These are phyloP conservation scores for Podarcis cretensis DNA, from an alignment of 2,113 vertebrate species.

Conservation along the genomic window DNA sequence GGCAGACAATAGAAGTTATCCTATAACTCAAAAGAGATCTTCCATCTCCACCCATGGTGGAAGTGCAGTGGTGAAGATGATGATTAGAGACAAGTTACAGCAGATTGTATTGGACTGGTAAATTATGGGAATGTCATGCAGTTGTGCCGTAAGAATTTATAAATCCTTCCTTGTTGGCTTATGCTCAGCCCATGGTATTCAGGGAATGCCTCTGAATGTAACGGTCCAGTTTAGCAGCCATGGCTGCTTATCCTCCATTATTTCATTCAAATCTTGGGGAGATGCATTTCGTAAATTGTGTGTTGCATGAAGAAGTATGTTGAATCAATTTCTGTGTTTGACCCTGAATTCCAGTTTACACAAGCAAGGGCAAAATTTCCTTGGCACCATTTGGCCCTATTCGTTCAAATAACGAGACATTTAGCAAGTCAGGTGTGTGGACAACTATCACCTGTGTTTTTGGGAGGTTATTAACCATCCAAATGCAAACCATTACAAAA, in stretches of 20 bases:
- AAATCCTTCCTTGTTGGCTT: background rate
- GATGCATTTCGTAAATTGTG: background rate
- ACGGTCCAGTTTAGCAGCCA: background rate
- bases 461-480: background rate
- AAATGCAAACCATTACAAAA: background rate
- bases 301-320: too few species aligned
- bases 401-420: background rate
- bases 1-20: background rate
- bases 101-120: background rate
- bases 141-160: background rate
- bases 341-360: too few species aligned
- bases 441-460: background rate
- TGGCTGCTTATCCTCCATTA: background rate
- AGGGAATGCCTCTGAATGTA: background rate
- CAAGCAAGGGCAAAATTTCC: background rate
- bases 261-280: background rate
- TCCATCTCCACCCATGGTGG: background rate
- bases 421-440: background rate
- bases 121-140: background rate
- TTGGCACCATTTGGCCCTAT: background rate
- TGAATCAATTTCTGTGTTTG: background rate
- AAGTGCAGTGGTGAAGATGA: background rate
- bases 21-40: background rate
- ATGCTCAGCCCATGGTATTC: background rate
- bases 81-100: background rate